Percentiles rank a stretch among this genome's conserved stretches.
Conservation (phyloP, 2,113 vertebrate species). For the Petrocephalus zakoni region DNA sequence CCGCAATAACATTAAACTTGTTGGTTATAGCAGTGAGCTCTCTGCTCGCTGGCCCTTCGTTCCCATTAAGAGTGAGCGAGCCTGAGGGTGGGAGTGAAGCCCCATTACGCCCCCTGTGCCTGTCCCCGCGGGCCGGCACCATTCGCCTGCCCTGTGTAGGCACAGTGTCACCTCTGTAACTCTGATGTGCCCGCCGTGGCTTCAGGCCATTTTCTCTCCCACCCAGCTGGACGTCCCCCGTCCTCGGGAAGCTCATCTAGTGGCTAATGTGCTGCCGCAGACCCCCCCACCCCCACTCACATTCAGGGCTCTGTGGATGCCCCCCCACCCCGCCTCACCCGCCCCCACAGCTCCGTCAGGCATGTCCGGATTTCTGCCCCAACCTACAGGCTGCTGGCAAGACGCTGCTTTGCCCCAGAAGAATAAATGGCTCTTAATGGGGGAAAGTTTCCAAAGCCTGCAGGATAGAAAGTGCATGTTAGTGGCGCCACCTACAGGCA, state of each 20-base stretch:
- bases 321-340: neutral
- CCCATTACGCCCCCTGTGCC: neutral
- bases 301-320: neutral
- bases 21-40: neutral
- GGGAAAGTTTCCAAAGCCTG: neutral
- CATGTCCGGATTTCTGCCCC: neutral
- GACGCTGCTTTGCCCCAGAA: neutral
- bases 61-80: slow-evolving; percentile 5
- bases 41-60: neutral
- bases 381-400: neutral
- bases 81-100: neutral
- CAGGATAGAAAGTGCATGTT: neutral
- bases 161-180: neutral
- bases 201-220: neutral
- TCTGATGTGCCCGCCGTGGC: neutral
- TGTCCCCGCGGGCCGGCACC: neutral
- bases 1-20: neutral
- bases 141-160: neutral
- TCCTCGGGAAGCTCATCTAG: slow-evolving; percentile 17
- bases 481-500: neutral
- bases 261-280: neutral
- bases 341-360: neutral
- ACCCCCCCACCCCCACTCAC: neutral
- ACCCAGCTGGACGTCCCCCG: neutral
- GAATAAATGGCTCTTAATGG: neutral